Base-by-base conservation (phyloP, 1,140 invertebrate species). In the Microplitis mediator region DNA sequence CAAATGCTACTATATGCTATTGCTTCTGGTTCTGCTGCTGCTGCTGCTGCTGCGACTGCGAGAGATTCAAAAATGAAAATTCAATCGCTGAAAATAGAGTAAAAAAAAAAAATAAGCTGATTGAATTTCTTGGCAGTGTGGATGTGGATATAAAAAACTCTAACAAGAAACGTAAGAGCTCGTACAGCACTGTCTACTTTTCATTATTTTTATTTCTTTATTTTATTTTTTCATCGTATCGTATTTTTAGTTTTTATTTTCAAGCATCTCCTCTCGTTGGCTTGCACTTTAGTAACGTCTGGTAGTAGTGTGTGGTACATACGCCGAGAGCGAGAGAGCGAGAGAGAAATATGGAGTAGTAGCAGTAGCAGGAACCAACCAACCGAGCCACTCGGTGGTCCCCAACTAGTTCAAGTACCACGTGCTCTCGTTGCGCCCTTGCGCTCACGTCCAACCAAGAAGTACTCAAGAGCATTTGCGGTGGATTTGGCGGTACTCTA, bases 401-500 rank as follows among this genome's bases (percentile, higher is more conserved):
- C 81, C 83, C 84, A 85, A 84, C 84, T 83, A 83, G 83, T 85
- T 85, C 81, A 85, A 85, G 84, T 85, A 84, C 82, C 82, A 80
- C 82, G 82, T 72, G 74, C 75, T 74, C 78, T 85, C 81, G 79
- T 75, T 75, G 78, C 82, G 80, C 83, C 83, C 84, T 84, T 84
- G 79, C 83, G 82, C 84, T 85, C 82, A 85, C 82, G 84, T 85
- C 80, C 84, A 78, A 82, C 80, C 82, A 82, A 82, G 80, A 79
- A 83, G 83, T 84, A 84, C 83, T 85, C 80, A 80, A 84, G 78
- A 81, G 84, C 80, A 83, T 86, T 86, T 84, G 83, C 82, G 84
- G 83, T 84, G 83, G 84, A 84, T 85, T 84, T 84, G 81, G 82
- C 78, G 82, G 83, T 83, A 76, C 82, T 84, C 64, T 75, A 77